These are phyloP conservation scores for Daphoenositta chrysoptera DNA, from an alignment of 2,113 vertebrate genomes.

Conservation along the genomic window DNA sequence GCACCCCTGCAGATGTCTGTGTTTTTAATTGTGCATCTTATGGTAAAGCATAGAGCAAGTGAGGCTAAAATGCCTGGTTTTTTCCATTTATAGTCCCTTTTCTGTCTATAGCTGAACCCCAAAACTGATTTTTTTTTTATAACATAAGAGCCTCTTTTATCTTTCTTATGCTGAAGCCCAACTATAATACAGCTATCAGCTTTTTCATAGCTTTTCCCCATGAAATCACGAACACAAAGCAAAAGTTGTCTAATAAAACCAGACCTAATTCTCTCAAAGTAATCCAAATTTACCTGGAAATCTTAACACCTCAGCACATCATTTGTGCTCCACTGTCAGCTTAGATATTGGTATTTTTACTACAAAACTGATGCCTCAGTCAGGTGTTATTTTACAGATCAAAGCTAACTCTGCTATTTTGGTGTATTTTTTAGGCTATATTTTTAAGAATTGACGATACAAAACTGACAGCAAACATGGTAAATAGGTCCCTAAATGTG, in stretches of 20 bases:
- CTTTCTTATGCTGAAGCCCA: not conserved
- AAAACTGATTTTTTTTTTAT: not conserved
- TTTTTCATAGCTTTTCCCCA: not conserved
- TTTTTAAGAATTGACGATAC: not conserved
- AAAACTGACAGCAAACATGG: not conserved
- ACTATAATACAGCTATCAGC: not conserved
- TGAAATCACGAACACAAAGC: not conserved
- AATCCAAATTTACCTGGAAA: not conserved
- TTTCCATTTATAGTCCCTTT: not conserved
- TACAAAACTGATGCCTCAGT: not conserved
- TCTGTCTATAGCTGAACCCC: not conserved
- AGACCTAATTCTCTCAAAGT: not conserved
- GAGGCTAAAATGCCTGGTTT: not conserved
- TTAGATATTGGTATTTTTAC: not conserved
- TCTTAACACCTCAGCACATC: not conserved
- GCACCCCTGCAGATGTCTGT: not conserved
- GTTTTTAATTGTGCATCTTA: not conserved
- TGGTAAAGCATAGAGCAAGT: not conserved
- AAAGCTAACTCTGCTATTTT: not conserved
- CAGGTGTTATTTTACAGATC: not conserved
- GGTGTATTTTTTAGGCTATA: not conserved
- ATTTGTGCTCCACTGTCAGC: not conserved
- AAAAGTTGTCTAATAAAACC: not conserved
- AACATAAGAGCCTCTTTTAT: not conserved
- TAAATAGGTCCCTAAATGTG: not conserved